Conservation (phyloP, 2,113 vertebrate species). For the Piliocolobus tephrosceles region DNA sequence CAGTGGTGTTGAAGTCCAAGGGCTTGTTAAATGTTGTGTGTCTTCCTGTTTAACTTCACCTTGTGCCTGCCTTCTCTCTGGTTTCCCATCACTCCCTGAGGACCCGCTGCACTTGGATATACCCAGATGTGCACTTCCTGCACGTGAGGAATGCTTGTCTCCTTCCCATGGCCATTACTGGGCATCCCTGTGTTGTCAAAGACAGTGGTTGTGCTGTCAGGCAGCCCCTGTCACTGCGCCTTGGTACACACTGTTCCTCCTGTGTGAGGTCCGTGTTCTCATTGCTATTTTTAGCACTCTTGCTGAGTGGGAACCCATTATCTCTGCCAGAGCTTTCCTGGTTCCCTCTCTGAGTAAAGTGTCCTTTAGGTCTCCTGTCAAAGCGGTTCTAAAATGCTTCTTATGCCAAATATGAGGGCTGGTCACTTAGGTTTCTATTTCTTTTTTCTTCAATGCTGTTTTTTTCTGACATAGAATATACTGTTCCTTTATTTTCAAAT, state of each 20-base stretch:
- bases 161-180: no score
- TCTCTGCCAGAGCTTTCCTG: background rate
- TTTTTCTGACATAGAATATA: background rate
- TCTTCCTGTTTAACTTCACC: background rate
- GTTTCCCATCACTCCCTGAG: background rate
- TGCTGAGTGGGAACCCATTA: background rate
- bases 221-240: no score
- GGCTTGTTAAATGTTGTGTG: accelerated
- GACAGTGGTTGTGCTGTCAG: background rate
- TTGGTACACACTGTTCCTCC: background rate
- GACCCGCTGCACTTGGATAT: background rate
- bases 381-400: background rate
- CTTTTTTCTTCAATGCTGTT: background rate
- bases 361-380: background rate
- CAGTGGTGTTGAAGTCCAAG: background rate
- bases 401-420: accelerated
- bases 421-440: background rate
- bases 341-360: background rate
- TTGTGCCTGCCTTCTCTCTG: background rate
- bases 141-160: accelerated
- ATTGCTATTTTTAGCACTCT: background rate
- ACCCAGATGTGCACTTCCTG: no score
- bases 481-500: background rate
- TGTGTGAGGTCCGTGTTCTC: accelerated
- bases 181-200: accelerated